These are phyloP conservation scores for Propithecus deckenii DNA, from an alignment of 2,797 vertebrate species.

Conservation along the genomic window DNA sequence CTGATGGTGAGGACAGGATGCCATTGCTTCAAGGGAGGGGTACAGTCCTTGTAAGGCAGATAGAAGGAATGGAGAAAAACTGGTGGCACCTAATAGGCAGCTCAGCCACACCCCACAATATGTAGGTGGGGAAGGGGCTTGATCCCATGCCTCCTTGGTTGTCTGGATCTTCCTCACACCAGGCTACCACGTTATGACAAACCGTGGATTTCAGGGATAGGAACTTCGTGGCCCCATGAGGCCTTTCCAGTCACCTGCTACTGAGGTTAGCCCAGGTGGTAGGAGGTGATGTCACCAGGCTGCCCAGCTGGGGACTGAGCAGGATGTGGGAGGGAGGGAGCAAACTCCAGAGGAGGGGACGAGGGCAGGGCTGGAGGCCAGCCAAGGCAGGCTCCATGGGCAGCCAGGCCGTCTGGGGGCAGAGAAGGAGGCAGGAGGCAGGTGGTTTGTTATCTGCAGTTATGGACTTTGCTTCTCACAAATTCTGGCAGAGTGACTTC, in stretches of 20 bases:
- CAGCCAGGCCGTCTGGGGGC: background rate
- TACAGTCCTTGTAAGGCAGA: background rate
- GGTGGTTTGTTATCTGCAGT: constrained; percentile 18
- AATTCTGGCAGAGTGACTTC: background rate
- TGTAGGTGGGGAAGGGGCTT: background rate
- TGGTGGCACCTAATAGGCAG: background rate
- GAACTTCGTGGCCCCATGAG: background rate
- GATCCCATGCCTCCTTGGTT: background rate
- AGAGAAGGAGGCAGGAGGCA: constrained; percentile 33
- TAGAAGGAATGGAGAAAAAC: background rate
- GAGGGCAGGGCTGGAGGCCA: constrained; percentile 28
- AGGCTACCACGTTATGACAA: background rate
- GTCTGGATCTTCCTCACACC: background rate
- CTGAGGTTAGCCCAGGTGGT: constrained; percentile 55
- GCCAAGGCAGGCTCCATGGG: constrained; percentile 16
- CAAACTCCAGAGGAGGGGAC: constrained; percentile 60
- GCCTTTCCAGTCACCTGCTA: constrained; percentile 18
- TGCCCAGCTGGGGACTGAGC: constrained; percentile 51
- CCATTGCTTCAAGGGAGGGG: background rate
- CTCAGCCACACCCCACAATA: background rate
- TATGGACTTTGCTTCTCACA: background rate
- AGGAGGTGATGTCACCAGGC: constrained; percentile 65
- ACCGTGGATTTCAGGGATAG: background rate
- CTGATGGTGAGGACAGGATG: background rate
- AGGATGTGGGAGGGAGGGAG: constrained; percentile 65